Conservation (phyloP, 2,113 vertebrate genomes). For the Thamnophis sirtalis region DNA sequence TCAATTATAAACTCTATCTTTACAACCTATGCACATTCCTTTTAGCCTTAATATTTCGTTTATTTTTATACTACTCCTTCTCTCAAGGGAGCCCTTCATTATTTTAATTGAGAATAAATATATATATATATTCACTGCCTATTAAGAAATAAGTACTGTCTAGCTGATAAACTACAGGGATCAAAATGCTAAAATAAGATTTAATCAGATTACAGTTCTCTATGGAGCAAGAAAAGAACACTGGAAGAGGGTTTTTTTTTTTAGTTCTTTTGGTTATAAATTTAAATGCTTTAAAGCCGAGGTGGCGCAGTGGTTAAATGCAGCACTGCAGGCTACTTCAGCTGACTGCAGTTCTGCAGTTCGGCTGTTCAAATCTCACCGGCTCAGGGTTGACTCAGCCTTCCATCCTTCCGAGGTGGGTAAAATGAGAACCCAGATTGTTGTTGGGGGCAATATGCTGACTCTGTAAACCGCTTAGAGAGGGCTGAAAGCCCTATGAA, state of each 20-base stretch:
- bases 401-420: too few relatives aligned
- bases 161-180: neutral
- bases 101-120: neutral
- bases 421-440: too few relatives aligned
- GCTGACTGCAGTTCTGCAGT: too few relatives aligned
- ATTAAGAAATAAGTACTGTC: neutral
- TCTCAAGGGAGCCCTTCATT: neutral
- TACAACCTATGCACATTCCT: neutral
- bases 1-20: neutral
- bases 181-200: neutral
- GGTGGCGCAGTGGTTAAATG: too few relatives aligned
- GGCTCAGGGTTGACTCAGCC: too few relatives aligned
- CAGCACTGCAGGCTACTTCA: too few relatives aligned
- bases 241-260: neutral
- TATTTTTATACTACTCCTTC: neutral
- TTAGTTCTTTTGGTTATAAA: neutral
- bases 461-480: too few relatives aligned
- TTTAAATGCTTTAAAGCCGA: neutral
- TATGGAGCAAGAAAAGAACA: neutral
- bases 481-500: too few relatives aligned
- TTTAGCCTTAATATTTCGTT: neutral
- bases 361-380: too few relatives aligned
- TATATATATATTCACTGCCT: neutral
- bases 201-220: neutral
- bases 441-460: too few relatives aligned